Evolutionary conservation across 2,888 invertebrate genomes (phyloP), one percentile per base, ranked within the genome.

Genomic region (Iselma pallidipennis): DNA sequence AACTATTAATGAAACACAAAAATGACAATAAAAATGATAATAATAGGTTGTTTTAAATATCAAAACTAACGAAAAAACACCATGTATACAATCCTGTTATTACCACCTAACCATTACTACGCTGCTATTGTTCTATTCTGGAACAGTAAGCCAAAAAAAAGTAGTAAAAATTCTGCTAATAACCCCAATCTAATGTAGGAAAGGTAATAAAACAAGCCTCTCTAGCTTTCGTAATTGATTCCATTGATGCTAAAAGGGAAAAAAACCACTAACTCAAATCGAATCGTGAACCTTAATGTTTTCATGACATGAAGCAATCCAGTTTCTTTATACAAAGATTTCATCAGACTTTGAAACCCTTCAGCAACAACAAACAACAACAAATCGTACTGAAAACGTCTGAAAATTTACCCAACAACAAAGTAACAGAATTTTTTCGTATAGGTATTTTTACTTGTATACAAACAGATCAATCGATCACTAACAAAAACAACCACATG

Each of bases 211-310:
- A 45, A 45, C 21, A 12, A 45, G 45, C 19, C 21, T 16, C 21
- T 16, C 45, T 45, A 21, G 45, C 45, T 45, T 45, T 21, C 10
- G 45, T 45, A 45, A 45, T 45, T 45, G 45, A 45, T 45, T 45
- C 21, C 21, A 45, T 45, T 45, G 45, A 21, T 45, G 21, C 4
- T 21, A 45, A 21, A 21, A 21, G 21, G 14, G 9, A 37, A 37
- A 37, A 45, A 19, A 48, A 55, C 9, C 10, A 25, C 25, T 45
- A 55, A 28, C n/a, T 50, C 16, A 23, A 14, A 37, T 55, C 55
- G 48, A 55, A 55, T 42, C 42, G 25, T 25, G 55, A 28, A 19
- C 48, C 21, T 31, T 31, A 55, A 48, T 37, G 42, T 55, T 55
- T 55, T 42, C 42, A 55, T 55, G 42, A 48, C 42, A 45, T 28